These are phyloP conservation scores for Nasonia giraulti DNA, from an alignment of 1,140 invertebrate species.

Conservation along the genomic window DNA sequence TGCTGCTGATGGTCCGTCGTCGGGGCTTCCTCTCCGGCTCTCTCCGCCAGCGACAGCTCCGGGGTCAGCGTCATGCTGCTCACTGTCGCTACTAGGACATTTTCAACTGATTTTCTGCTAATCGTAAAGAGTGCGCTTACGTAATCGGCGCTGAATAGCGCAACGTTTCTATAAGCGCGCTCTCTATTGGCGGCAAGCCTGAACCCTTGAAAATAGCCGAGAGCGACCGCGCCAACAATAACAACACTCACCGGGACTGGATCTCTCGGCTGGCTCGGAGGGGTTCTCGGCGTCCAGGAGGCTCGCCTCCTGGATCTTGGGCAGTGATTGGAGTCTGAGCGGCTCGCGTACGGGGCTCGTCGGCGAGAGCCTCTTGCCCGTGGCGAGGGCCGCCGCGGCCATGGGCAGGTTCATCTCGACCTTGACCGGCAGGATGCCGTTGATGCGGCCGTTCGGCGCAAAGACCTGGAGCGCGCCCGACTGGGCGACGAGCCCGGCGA, in stretches of 20 bases:
- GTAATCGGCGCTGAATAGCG: too few species aligned
- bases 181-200: too few species aligned
- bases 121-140: too few species aligned
- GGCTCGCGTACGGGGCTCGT: slow-evolving; percentile 63
- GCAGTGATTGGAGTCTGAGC: slow-evolving; percentile 76
- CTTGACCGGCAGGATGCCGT: slow-evolving; percentile 76
- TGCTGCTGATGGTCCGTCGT: slow-evolving; percentile 36
- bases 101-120: too few species aligned
- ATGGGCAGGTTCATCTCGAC: slow-evolving; percentile 57
- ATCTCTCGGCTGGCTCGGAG: slow-evolving; percentile 64
- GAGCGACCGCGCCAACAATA: background rate
- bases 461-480: slow-evolving; percentile 76
- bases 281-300: slow-evolving; percentile 73
- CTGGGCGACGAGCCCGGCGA: slow-evolving; percentile 80
- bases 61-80: slow-evolving; percentile 72
- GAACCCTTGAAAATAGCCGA: too few species aligned
- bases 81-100: background rate
- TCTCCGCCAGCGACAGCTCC: slow-evolving; percentile 59
- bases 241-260: slow-evolving; percentile 46
- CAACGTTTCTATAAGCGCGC: too few species aligned
- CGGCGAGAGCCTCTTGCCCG: slow-evolving; percentile 56
- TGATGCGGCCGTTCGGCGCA: slow-evolving; percentile 76
- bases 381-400: background rate
- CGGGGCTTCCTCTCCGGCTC: background rate
- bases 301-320: slow-evolving; percentile 81